Conservation (phyloP, 2,797 vertebrate species). For the Caiman crocodilus region DNA sequence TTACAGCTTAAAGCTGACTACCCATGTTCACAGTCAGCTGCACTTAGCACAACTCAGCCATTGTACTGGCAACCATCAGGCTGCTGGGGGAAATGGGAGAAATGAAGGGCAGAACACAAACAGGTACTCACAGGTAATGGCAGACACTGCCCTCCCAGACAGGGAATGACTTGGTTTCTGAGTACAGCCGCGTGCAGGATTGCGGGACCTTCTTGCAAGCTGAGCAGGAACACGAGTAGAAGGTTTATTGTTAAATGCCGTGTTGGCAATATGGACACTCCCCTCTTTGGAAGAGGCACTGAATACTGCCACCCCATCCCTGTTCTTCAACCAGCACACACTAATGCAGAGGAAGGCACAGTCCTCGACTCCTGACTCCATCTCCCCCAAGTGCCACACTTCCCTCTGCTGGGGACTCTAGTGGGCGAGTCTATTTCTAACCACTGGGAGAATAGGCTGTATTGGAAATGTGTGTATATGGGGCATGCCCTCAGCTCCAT, state of each 20-base stretch:
- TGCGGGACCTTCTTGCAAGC: conserved; percentile 92
- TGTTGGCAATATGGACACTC: conserved; percentile 11
- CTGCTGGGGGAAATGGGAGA: background rate
- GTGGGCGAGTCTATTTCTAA: too few species aligned
- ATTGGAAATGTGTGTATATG: too few species aligned
- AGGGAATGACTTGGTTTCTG: conserved; percentile 93
- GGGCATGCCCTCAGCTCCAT: too few species aligned
- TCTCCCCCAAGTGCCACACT: too few species aligned
- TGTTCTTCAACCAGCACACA: background rate
- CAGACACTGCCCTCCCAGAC: conserved; percentile 94
- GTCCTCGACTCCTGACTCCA: background rate
- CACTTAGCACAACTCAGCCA: too few species aligned
- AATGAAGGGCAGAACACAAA: conserved; percentile 1
- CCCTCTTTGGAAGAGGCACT: accelerated
- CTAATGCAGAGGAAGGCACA: background rate
- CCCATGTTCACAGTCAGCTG: background rate
- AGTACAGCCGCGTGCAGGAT: conserved; percentile 93
- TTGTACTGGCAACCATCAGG: too few species aligned
- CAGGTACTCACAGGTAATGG: conserved; percentile 92
- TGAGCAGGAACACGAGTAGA: conserved; percentile 78
- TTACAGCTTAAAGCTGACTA: background rate
- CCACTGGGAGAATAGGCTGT: too few species aligned
- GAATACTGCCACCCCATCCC: background rate
- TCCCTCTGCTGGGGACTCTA: too few species aligned
- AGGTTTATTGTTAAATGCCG: conserved; percentile 12